Evolutionary conservation across 1,140 invertebrate genomes (phyloP).

Genomic region (Acarapis woodi): DNA sequence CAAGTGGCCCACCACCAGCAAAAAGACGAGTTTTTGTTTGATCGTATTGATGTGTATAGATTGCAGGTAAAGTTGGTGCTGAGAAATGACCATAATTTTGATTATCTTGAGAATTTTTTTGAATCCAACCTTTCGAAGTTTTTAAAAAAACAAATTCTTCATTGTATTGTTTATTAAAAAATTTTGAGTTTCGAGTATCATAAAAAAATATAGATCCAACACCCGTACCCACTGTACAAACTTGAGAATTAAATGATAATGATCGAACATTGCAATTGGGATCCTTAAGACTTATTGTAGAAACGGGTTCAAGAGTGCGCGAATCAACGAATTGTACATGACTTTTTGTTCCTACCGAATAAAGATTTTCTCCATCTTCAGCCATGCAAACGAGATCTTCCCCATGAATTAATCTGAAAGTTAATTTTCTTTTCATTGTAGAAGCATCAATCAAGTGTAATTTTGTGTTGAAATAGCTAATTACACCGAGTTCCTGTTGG

Average conservation of each 20-base stretch:
- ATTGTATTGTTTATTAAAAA: slow-evolving; percentile 52
- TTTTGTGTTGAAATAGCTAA: slow-evolving; percentile 63
- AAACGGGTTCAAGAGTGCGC: slow-evolving; percentile 41
- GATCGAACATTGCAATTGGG: slow-evolving; percentile 35
- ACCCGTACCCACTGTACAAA: slow-evolving; percentile 74
- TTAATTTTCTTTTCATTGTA: slow-evolving; percentile 47
- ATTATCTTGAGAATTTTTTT: slow-evolving; percentile 17
- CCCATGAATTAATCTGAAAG: slow-evolving; percentile 50
- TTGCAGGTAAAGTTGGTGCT: slow-evolving; percentile 28
- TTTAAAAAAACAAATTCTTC: slow-evolving; percentile 34
- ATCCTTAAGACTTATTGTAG: slow-evolving; percentile 23
- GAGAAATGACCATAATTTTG: not conserved
- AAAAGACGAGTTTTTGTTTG: slow-evolving; percentile 62
- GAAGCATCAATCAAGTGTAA: slow-evolving; percentile 72
- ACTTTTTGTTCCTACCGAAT: slow-evolving; percentile 72
- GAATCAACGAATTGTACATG: slow-evolving; percentile 66
- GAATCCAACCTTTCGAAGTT: slow-evolving; percentile 59
- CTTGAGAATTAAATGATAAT: slow-evolving; percentile 55
- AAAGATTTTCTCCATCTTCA: slow-evolving; percentile 41
- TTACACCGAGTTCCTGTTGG: no score
- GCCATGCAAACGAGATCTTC: slow-evolving; percentile 79
- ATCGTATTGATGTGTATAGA: slow-evolving; percentile 89
- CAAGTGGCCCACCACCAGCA: slow-evolving; percentile 69
- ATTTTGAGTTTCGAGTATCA: slow-evolving; percentile 61
- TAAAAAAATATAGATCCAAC: slow-evolving; percentile 73